Evolutionary conservation across 2,888 invertebrate genomes (phyloP).

Genomic region (Perizoma affinitatum): DNA sequence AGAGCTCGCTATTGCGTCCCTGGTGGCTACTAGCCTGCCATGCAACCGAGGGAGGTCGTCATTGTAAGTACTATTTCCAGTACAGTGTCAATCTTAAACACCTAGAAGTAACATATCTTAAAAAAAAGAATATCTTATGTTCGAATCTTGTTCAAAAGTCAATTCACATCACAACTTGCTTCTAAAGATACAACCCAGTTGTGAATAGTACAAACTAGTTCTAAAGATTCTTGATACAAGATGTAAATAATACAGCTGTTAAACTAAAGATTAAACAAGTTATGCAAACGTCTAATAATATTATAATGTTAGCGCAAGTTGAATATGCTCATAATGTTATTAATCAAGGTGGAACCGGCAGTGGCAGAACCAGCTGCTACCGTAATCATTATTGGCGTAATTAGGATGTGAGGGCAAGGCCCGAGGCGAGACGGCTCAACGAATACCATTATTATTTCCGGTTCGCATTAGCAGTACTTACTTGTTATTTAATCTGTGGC

Average conservation of each 20-base stretch:
- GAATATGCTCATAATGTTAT: constrained; percentile 49
- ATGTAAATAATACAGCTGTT: constrained; percentile 14
- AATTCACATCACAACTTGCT: no score
- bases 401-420: constrained; percentile 78
- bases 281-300: constrained; percentile 33
- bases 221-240: constrained; percentile 4
- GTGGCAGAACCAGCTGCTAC: constrained; percentile 63
- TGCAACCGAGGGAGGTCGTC: no score
- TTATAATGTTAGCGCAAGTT: constrained; percentile 37
- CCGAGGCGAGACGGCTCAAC: constrained; percentile 72
- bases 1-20: no score
- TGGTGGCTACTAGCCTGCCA: no score
- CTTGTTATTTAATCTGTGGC: constrained; percentile 25
- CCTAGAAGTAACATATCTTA: no score
- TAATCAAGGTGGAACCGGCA: constrained; percentile 58
- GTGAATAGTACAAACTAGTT: no score
- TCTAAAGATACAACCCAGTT: constrained; percentile 5
- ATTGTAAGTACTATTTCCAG: no score
- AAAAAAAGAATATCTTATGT: no score
- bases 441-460: constrained; percentile 81
- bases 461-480: constrained; percentile 61
- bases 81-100: no score
- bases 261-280: constrained; percentile 12
- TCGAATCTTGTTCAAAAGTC: no score
- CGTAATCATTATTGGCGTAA: constrained; percentile 82